Evolutionary conservation across 2,888 invertebrate genomes (phyloP).

Genomic region (Opisthograptis luteolata): DNA sequence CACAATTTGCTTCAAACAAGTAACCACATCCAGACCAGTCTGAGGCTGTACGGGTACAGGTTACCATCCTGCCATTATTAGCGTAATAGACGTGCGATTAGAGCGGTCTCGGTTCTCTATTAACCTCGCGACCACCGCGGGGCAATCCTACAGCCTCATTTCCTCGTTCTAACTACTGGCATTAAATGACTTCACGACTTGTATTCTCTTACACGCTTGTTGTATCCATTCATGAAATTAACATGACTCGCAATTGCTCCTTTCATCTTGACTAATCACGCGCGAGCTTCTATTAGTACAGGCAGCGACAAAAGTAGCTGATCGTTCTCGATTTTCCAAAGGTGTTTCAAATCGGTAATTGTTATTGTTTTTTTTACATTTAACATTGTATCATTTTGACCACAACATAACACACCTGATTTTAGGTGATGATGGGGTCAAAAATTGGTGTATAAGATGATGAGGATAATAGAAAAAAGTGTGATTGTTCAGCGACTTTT

Average conservation of each 20-base stretch:
- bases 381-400: too few species aligned
- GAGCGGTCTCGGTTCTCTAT: slow-evolving; percentile 40
- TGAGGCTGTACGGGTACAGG: slow-evolving; percentile 44
- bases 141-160: slow-evolving; percentile 37
- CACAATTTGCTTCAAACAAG: slow-evolving; percentile 41
- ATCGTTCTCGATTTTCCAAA: too few species aligned
- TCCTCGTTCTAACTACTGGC: slow-evolving; percentile 40
- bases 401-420: too few species aligned
- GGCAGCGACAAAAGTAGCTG: too few species aligned
- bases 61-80: slow-evolving; percentile 47
- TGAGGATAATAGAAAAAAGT: too few species aligned
- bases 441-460: too few species aligned
- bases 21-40: slow-evolving; percentile 23
- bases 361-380: too few species aligned
- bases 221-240: not conserved
- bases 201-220: slow-evolving; percentile 25
- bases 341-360: too few species aligned
- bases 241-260: not conserved
- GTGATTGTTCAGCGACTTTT: too few species aligned
- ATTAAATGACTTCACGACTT: slow-evolving; percentile 37
- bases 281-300: too few species aligned
- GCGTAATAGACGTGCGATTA: slow-evolving; percentile 43
- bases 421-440: too few species aligned
- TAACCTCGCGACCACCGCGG: slow-evolving; percentile 44
- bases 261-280: slow-evolving; percentile 1